These are phyloP conservation scores for Hypomecis atomaria DNA, from an alignment of 2,888 invertebrate genomes.

Conservation along the genomic window DNA sequence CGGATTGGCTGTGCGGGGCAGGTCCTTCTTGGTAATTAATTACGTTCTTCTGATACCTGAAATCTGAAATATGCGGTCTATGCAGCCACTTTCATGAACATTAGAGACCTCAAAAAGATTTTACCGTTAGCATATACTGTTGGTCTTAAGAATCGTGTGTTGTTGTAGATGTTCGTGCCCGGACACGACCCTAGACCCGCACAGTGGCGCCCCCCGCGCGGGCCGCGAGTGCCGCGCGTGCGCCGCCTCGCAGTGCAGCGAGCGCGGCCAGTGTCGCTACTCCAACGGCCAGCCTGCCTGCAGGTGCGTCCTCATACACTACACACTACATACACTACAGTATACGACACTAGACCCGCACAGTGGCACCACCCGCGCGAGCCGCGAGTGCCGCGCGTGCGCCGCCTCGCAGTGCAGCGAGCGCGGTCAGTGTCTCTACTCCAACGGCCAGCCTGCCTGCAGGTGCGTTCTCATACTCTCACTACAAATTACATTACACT, in stretches of 20 bases:
- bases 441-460: too few relatives aligned
- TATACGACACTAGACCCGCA: constrained; percentile 57
- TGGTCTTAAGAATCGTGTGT: too few relatives aligned
- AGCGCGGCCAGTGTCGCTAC: constrained; percentile 93
- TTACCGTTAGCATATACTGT: too few relatives aligned
- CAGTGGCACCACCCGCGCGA: constrained; percentile 83
- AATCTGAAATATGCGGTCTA: too few relatives aligned
- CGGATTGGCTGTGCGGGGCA: too few relatives aligned
- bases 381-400: constrained; percentile 88
- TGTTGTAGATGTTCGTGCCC: constrained; percentile 85
- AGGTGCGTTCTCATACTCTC: too few relatives aligned
- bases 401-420: constrained; percentile 92
- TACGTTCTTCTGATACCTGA: too few relatives aligned
- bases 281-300: constrained; percentile 90
- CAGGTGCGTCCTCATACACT: constrained; percentile 76
- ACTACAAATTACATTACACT: too few relatives aligned
- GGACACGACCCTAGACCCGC: constrained; percentile 90
- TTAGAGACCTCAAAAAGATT: too few relatives aligned
- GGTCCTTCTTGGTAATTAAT: too few relatives aligned
- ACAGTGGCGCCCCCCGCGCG: constrained; percentile 85
- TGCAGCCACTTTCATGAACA: too few relatives aligned
- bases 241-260: constrained; percentile 91
- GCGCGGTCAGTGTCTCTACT: constrained; percentile 89
- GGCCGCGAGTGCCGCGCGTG: constrained; percentile 93
- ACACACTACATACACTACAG: neutral